Evolutionary conservation across 2,797 vertebrate species (phyloP), one percentile per base, ranked within the genome.

Genomic region (Bucorvus abyssinicus): DNA sequence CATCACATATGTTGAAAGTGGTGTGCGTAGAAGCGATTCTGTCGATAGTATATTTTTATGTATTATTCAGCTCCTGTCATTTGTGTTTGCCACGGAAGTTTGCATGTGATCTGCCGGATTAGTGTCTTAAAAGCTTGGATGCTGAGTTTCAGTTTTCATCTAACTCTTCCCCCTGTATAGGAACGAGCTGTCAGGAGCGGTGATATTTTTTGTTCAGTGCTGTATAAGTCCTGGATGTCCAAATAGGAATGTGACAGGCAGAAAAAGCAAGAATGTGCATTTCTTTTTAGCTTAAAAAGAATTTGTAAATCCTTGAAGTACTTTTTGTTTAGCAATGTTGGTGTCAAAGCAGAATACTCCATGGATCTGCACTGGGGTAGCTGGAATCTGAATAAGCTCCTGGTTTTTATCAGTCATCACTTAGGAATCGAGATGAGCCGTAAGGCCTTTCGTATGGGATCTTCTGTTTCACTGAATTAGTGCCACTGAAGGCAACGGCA

Each of bases 81-180:
- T 91, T 87, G 86, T 79, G 85, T 86, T 95, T 7, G 7, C 90
- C 71, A 47, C 69, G 84, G 77, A 95, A 84, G 75, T 92, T 94
- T 87, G 88, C 63, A 23, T 87, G 88, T 70, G 53, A 11, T 90
- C 84, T 89, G 73, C 90, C 32, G 67, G 96, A 86, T 92, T 91
- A 47, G 65, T 65, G 81, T 76, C 88, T 81, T 90, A 95, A 91
- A 94, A 95, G 94, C 91, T 57, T 78, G 76, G 45, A 52, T 93
- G 93, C 89, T 84, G 95, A 92, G 75, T 92, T 96, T 95, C 50
- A 53, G 40, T 86, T 95, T 96, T 88, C 42, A 53, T 75, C 91
- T 90, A 71, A 50, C 80, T 84, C 69, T 88, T 88, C 27, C 42
- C 30, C 44, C 15, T 30, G 61, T 36, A 7, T 7, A 91, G 45